A percentile compares a stretch with the other conserved stretches of the same genome.
phyloP scores from a whole-genome alignment of 1,140 invertebrate species.

The Tetragonula clypearis region DNA sequence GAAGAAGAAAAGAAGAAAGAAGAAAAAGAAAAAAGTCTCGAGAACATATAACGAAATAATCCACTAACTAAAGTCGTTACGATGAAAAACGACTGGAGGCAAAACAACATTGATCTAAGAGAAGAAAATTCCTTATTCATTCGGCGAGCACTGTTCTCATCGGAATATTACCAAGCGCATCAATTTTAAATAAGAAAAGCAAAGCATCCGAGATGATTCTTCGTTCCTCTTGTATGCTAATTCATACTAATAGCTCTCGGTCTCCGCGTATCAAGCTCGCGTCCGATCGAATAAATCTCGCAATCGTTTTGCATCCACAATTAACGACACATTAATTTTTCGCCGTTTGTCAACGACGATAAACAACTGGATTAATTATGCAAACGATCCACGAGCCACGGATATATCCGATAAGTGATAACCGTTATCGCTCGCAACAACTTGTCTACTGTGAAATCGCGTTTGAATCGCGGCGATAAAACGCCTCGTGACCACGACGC shows the following conservation, averaged over 20 bases:
- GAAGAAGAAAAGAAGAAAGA: neutral
- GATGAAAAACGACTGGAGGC: neutral
- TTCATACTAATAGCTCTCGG: slow-evolving; percentile 25
- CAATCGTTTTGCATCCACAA: slow-evolving; percentile 24
- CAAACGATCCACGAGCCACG: neutral
- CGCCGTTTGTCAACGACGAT: neutral
- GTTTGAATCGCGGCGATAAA: neutral
- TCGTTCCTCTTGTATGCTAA: slow-evolving; percentile 30
- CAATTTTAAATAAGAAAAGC: slow-evolving; percentile 34
- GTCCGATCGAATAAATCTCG: neutral
- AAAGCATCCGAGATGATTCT: slow-evolving; percentile 10
- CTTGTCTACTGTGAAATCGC: slow-evolving; percentile 7
- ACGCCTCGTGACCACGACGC: neutral
- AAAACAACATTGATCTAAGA: slow-evolving; percentile 16
- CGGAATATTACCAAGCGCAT: slow-evolving; percentile 25
- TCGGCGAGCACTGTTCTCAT: slow-evolving; percentile 10
- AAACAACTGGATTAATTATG: neutral
- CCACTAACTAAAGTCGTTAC: neutral
- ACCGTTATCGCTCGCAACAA: slow-evolving; percentile 16
- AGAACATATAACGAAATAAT: neutral
- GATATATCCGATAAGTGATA: neutral
- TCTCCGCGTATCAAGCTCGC: neutral
- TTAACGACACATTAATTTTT: slow-evolving; percentile 8
- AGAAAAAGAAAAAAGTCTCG: neutral
- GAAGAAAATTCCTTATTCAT: slow-evolving; percentile 15